These are phyloP conservation scores for Lasioglossum villosulum DNA, from an alignment of 2,888 invertebrate genomes.

Conservation along the genomic window DNA sequence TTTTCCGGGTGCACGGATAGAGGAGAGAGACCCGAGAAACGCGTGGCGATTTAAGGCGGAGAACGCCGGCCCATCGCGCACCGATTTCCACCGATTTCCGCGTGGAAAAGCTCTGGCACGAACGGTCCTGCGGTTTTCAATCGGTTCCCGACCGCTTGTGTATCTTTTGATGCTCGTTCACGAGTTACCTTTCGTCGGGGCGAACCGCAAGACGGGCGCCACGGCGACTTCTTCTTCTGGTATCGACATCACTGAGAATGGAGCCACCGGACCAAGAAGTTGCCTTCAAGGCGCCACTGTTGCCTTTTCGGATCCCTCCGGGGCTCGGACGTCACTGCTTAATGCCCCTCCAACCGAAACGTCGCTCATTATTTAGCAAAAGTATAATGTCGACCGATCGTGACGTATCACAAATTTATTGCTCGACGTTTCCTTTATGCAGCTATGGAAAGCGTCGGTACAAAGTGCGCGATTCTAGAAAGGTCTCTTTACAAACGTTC, in stretches of 20 bases:
- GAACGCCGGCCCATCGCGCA: slow-evolving; percentile 32
- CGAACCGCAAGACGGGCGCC: slow-evolving; percentile 60
- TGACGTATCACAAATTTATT: not conserved
- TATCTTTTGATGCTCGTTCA: slow-evolving; percentile 57
- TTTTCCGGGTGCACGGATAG: slow-evolving; percentile 32
- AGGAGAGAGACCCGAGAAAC: slow-evolving; percentile 18
- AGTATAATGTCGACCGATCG: not conserved
- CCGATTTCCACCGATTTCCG: slow-evolving; percentile 37
- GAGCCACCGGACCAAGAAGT: slow-evolving; percentile 62
- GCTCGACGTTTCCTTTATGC: not conserved
- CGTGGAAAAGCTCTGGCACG: slow-evolving; percentile 19
- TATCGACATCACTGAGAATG: slow-evolving; percentile 69
- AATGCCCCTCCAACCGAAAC: slow-evolving; percentile 23
- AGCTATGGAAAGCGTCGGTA: not conserved
- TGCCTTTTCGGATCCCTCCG: slow-evolving; percentile 48
- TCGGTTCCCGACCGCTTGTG: slow-evolving; percentile 19
- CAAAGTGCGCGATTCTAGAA: not conserved
- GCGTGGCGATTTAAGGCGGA: slow-evolving; percentile 45
- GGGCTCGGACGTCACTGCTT: slow-evolving; percentile 27
- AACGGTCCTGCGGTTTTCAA: slow-evolving; percentile 49
- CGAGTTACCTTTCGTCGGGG: slow-evolving; percentile 41
- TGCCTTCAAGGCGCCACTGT: slow-evolving; percentile 53
- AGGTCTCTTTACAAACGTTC: not conserved
- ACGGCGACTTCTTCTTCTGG: slow-evolving; percentile 57
- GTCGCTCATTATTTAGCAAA: not conserved